Evolutionary conservation across 2,888 invertebrate genomes (phyloP).

Genomic region (Cacoxenus indagator): DNA sequence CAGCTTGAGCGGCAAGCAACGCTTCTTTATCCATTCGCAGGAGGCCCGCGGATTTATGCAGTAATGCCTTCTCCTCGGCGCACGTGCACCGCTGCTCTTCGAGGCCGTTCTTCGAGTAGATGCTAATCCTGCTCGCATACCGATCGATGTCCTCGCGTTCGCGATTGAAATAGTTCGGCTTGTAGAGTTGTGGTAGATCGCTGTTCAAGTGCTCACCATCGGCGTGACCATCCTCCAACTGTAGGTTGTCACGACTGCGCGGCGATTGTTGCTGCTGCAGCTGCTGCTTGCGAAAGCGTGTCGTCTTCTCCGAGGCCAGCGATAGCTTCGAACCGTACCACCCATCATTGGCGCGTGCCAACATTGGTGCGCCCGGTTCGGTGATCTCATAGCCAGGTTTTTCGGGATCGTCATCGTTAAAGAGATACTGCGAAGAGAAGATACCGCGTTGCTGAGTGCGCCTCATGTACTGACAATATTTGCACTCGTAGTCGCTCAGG

Average conservation of each 20-base stretch:
- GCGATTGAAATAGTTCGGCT: slow-evolving; percentile 74
- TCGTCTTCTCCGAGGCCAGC: slow-evolving; percentile 52
- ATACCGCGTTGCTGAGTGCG: slow-evolving; percentile 57
- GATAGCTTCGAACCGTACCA: slow-evolving; percentile 68
- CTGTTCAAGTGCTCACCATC: slow-evolving; percentile 24
- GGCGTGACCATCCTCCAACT: slow-evolving; percentile 36
- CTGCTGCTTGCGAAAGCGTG: slow-evolving; percentile 43
- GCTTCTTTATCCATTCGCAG: slow-evolving; percentile 37
- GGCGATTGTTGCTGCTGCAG: slow-evolving; percentile 51
- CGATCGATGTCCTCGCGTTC: slow-evolving; percentile 73
- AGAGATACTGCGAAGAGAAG: slow-evolving; percentile 67
- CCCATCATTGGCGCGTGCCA: slow-evolving; percentile 71
- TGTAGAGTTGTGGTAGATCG: slow-evolving; percentile 39
- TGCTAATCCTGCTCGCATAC: slow-evolving; percentile 61
- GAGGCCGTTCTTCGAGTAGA: slow-evolving; percentile 56
- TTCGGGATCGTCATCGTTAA: slow-evolving; percentile 75
- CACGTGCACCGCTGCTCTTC: slow-evolving; percentile 62
- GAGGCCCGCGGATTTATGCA: slow-evolving; percentile 53
- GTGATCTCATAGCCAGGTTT: slow-evolving; percentile 78
- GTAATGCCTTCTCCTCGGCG: slow-evolving; percentile 60
- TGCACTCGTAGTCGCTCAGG: slow-evolving; percentile 61
- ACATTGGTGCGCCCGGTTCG: slow-evolving; percentile 79
- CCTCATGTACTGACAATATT: slow-evolving; percentile 59
- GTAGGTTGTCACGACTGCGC: slow-evolving; percentile 46
- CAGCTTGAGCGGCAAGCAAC: slow-evolving; percentile 22